Evolutionary conservation across 2,888 invertebrate species (phyloP), one percentile per base, ranked within the genome.

Genomic region (Hirudinaria manillensis): DNA sequence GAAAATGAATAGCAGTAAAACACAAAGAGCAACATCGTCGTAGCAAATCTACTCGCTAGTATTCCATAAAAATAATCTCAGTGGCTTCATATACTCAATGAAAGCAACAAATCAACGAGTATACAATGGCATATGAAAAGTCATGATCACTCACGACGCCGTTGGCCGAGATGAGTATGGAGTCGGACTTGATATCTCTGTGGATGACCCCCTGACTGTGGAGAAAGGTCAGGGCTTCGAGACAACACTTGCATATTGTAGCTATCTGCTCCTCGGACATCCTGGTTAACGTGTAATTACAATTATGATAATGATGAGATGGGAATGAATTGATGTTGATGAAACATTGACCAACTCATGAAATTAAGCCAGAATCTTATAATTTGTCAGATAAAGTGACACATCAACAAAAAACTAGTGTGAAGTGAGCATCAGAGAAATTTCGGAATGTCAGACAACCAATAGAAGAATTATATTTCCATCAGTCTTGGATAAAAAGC

Each of bases 241-340:
- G 88, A 83, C 92, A 92, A 80, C 90, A 90, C 78, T 88, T 88
- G 84, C 96, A 97, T 72, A 99, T 96, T 0, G 97, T 97, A 16
- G 98, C 98, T 75, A 99, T 98, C 87, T 98, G 97, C 10, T 81
- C 80, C 77, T 99, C 98, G 85, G 96, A 94, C 96, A 99, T 96
- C 79, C 95, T 84, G 79, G 24, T 36, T 27, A 24, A 6, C 1
- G 36, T 19, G 45, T 29, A 16, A 27, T 66, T 27, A 7, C 21
- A 56, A 3, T 6, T n/a, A 29, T 27, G 7, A 61, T 61, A 19
- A 16, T 1, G 10, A 27, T 61, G 61, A 7, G 56, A 21, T 6
- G 13, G 27, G 13, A 56, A 4, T 16, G 21, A 53, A 16, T 56
- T 56, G n/a, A 7, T 7, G 3, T 56, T 7, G 3, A 56, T 56